Conservation (phyloP, 2,888 invertebrate genomes). For the Lamproptera curius region DNA sequence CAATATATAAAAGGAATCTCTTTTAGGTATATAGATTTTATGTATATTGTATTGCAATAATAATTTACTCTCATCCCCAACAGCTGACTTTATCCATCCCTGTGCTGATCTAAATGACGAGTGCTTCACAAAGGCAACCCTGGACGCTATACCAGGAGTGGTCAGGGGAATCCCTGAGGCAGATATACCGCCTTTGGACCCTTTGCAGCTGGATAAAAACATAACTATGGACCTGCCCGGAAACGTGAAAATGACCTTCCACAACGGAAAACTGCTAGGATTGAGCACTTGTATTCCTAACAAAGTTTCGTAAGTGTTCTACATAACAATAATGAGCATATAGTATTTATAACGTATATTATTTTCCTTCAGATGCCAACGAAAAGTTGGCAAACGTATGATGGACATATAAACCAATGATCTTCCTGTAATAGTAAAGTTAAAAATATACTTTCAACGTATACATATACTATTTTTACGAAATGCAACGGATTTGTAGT, state of each 20-base stretch:
- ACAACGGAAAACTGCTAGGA: slow-evolving; percentile 60
- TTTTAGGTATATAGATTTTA: too few species aligned
- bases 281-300: slow-evolving; percentile 60
- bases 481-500: too few species aligned
- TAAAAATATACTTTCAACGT: too few species aligned
- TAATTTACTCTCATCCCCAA: slow-evolving; percentile 18
- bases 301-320: slow-evolving; percentile 66
- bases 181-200: slow-evolving; percentile 59
- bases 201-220: slow-evolving; percentile 56
- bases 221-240: slow-evolving; percentile 66
- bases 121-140: slow-evolving; percentile 66
- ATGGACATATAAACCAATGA: too few species aligned
- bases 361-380: too few species aligned
- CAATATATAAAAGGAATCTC: too few species aligned
- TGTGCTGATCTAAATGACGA: slow-evolving; percentile 61
- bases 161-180: slow-evolving; percentile 67
- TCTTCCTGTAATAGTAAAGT: too few species aligned
- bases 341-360: too few species aligned
- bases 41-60: neutral
- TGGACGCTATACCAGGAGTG: slow-evolving; percentile 64
- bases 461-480: too few species aligned
- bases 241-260: slow-evolving; percentile 68
- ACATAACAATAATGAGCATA: too few species aligned
- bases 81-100: slow-evolving; percentile 70
- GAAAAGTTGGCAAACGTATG: too few species aligned